A percentile compares a stretch with the other conserved stretches of the same genome.
Conservation (phyloP, 2,113 vertebrate genomes). For the Anarhynchus alexandrinus region DNA sequence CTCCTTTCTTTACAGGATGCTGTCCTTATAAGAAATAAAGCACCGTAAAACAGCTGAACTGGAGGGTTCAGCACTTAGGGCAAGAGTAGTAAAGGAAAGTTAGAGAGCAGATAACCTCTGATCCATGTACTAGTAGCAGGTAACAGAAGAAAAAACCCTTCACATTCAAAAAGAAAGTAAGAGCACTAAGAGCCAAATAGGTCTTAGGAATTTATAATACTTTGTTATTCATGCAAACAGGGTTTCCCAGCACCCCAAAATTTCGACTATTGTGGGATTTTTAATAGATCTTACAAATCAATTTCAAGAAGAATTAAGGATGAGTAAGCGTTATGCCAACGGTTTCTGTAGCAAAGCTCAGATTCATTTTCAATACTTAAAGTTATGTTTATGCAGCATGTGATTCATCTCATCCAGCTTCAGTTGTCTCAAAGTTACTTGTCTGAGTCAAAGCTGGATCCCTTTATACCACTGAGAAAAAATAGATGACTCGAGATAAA, state of each 20-base stretch:
- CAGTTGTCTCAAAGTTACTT: background rate
- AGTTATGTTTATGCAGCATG: background rate
- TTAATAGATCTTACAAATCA: background rate
- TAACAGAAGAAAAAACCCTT: background rate
- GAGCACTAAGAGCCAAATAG: background rate
- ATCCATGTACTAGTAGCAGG: background rate
- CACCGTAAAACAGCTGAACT: background rate
- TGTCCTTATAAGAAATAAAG: background rate
- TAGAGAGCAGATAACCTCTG: background rate
- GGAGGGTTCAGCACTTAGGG: background rate
- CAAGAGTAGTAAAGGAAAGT: background rate
- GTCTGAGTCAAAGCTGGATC: background rate
- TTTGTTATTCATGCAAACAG: background rate
- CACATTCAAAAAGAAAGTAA: background rate
- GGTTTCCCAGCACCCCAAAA: background rate
- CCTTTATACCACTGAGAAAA: background rate
- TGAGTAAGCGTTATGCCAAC: background rate
- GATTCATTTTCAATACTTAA: background rate
- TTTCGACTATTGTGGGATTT: background rate
- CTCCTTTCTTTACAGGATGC: background rate
- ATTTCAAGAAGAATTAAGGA: background rate
- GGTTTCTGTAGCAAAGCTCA: background rate
- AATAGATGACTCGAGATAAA: background rate
- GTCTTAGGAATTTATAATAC: background rate
- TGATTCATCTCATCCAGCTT: background rate